Conservation (phyloP, 2,797 vertebrate species). For the Pangasius krempfi region DNA sequence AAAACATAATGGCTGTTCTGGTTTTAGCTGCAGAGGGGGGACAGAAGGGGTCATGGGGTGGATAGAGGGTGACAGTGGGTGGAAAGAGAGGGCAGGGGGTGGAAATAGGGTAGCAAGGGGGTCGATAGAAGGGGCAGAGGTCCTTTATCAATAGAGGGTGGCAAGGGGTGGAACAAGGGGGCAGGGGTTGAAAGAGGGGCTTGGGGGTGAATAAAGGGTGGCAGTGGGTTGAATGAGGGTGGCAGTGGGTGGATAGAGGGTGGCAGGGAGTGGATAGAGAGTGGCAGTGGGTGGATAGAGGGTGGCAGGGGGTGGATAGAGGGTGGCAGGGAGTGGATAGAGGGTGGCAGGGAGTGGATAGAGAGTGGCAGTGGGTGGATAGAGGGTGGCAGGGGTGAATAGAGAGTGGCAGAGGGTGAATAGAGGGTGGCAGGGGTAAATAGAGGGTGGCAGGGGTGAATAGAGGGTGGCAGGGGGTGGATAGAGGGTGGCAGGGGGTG, state of each 20-base stretch:
- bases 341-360: not conserved
- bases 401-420: not conserved
- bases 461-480: not conserved
- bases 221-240: too few relatives aligned
- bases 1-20: not conserved
- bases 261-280: not conserved
- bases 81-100: fast-evolving
- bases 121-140: not conserved
- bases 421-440: not conserved
- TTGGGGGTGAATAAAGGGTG: too few relatives aligned
- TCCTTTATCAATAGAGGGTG: not conserved
- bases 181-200: not conserved
- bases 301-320: not conserved
- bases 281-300: not conserved
- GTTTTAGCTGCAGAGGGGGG: not conserved
- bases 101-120: not conserved
- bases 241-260: not conserved
- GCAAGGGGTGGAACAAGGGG: too few relatives aligned
- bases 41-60: not conserved
- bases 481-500: not conserved
- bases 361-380: not conserved
- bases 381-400: too few relatives aligned
- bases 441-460: not conserved
- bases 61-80: not conserved
- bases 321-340: not conserved